A percentile compares a stretch with the other conserved stretches of the same genome.
These are phyloP conservation scores for Oeneis ivallda DNA, from an alignment of 2,888 invertebrate species.

Conservation along the genomic window DNA sequence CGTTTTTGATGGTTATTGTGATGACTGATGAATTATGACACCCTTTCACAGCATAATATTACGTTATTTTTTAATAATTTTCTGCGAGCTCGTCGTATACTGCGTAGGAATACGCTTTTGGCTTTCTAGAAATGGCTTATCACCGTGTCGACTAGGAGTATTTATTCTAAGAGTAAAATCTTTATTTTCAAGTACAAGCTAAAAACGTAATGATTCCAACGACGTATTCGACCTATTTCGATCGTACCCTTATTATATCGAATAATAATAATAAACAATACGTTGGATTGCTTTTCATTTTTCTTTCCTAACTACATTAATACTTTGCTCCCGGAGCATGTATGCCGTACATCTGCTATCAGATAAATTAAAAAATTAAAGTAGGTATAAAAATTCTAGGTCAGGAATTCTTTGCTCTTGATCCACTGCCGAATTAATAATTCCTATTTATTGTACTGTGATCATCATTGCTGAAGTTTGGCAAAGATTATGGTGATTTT, in stretches of 20 bases:
- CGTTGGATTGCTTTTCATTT: conserved; percentile 9
- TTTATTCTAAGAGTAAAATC: too few relatives aligned
- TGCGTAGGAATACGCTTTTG: too few relatives aligned
- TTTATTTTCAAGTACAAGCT: too few relatives aligned
- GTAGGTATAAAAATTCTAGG: conserved; percentile 52
- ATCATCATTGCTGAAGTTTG: conserved; percentile 22
- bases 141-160: too few relatives aligned
- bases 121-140: too few relatives aligned
- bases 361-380: conserved; percentile 18
- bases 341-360: not conserved
- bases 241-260: not conserved
- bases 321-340: not conserved
- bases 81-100: too few relatives aligned
- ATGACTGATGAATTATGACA: too few relatives aligned
- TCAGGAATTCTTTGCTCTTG: conserved; percentile 45
- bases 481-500: conserved; percentile 20
- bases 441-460: conserved; percentile 50
- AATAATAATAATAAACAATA: conserved; percentile 18
- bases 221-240: not conserved
- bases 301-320: conserved; percentile 20
- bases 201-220: too few relatives aligned
- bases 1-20: too few relatives aligned
- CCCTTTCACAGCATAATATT: too few relatives aligned
- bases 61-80: too few relatives aligned
- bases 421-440: conserved; percentile 44